Evolutionary conservation across 2,797 vertebrate species (phyloP), one percentile per base, ranked within the genome.

Genomic region (Poecilia wingei): DNA sequence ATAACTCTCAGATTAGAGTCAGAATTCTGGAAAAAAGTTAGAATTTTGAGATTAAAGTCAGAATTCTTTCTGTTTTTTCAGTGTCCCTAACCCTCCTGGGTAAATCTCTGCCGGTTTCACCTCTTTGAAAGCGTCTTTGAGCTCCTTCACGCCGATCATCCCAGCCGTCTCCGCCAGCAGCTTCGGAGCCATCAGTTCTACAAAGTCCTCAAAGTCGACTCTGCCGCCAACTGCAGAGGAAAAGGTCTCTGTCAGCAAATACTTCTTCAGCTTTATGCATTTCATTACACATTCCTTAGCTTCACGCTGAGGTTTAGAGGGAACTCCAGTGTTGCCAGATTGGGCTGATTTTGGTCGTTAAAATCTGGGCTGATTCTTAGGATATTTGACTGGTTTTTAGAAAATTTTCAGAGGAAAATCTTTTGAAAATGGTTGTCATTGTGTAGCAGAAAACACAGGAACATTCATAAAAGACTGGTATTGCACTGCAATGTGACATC

Each of bases 121-220:
- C 94, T 96, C 95, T 91, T 94, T 96, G 59, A 96, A 96, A 49
- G 96, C 96, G 0, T 96, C 91, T 90, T 92, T 95, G 33, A 96
- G 95, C 81, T 96, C 96, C 85, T 96, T 96, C 87, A 96, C 59
- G 4, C 96, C 96, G 0, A 96, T 96, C 96, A 96, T 96, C 57
- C 95, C 96, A 1, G 96, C 94, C 0, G 96, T 96, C 87, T 96
- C 96, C n/a, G 94, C 96, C 83, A 96, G 88, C 64, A 96, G 95
- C 80, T 96, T 96, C 0, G 96, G 96, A 2, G 95, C 82, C 96
- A 96, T 96, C 80, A 96, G 87, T 39, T 96, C 96, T n/a, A 96
- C 96, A 86, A 96, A 96, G 85, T 96, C 96, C 31, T 96, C 95
- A 87, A 96, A 96, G 91, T 96, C 96, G 0, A 96, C 95, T 76